Base-by-base conservation (phyloP, 1,140 invertebrate genomes). In the Drosophila pectinifera region DNA sequence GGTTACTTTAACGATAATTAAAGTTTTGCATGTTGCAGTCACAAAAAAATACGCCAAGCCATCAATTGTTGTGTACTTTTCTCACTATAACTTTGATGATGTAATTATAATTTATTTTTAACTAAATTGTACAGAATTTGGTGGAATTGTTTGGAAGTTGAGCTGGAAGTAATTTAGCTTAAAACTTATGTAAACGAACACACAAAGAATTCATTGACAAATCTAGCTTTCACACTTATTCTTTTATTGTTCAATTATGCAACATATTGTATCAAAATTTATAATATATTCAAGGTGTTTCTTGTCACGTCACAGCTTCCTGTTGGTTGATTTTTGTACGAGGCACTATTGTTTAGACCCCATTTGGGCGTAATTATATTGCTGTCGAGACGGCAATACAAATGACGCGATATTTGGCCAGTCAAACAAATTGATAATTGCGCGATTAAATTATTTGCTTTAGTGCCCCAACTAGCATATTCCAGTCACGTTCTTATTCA, bases 301-400 rank as follows among this genome's bases (percentile, higher is more conserved):
- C 38, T 59, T 61, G 61, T 69, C 57, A 68, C 72, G 67, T 80
- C 77, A 73, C 28, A 45, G 73, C 76, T 85, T 85, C 82, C 82
- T 88, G 73, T 77, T 68, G 43, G 42, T 31, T 16, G 43, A 45
- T 58, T 18, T 58, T 78, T 76, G 53, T 42, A 26, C 26, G 18
- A 14, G 38, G 45, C 59, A 45, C 59, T 49, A 67, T 86, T 73
- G 68, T 74, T 86, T 68, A 79, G 73, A 59, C 74, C 78, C 43
- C 67, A 82, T 61, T 73, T 51, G 79, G 54, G 22, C 24, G 58
- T 88, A 55, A 86, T 86, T 88, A 86, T 45, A 65, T 65, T 62
- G 24, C 54, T 65, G 49, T 88, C 82, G 82, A 79, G 79, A 69
- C 70, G 13, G 31, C 69, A 79, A 86, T 86, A 86, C 65, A 76